Evolutionary conservation across 2,888 invertebrate species (phyloP), one percentile per base, ranked within the genome.

Genomic region (Synergus japonicus): DNA sequence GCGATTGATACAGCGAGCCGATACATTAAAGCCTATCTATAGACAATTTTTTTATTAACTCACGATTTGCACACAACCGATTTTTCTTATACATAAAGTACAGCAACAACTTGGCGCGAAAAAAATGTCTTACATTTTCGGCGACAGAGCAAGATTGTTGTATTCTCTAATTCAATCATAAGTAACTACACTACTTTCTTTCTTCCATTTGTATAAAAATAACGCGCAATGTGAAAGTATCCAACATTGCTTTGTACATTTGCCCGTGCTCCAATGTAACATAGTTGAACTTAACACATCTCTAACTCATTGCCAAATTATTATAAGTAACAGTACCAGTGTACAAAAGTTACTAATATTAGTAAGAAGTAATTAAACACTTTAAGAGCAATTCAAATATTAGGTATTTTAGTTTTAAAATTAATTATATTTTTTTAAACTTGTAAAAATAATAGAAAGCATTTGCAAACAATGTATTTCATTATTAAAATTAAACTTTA

Each of bases 241-340:
- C 86, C 89, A 88, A 88, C 92, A 91, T 91, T 91, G 92, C 91
- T 92, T 92, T 92, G 92, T 92, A 92, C 92, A 92, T 92, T 92
- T 89, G 88, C 91, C 90, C 90, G 92, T 92, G 92, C 92, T 92
- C 91, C 90, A 92, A 91, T 91, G 86, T 91, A 91, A 91, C 85
- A 85, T 86, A 83, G 78, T 80, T 77, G 78, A 85, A 85, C 82
- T 86, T 83, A 86, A 85, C 78, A 79, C 82, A 85, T 84, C 79
- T 84, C 79, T 82, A 86, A 85, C 84, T 86, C 84, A 82, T 82
- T 85, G 83, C 78, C 81, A 84, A 85, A 84, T 76, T 77, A 81
- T 81, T 69, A 80, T 49, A 80, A 83, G 76, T 83, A 84, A 82
- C 76, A 79, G 73, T 77, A 46, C 81, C 76, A 54, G 22, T 43